Evolutionary conservation across 2,888 invertebrate genomes (phyloP).

Genomic region (Eilema depressum): DNA sequence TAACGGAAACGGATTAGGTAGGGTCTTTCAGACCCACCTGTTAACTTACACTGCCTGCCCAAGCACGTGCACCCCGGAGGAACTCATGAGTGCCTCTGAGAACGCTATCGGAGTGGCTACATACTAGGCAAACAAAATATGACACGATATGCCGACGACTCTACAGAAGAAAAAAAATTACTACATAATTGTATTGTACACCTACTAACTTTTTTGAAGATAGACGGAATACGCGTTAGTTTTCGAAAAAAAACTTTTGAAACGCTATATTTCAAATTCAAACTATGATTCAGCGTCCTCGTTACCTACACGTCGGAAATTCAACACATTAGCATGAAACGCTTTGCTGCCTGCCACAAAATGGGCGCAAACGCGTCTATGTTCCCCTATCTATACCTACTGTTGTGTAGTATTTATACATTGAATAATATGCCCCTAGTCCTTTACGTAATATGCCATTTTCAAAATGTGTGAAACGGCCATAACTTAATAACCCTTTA

Average conservation of each 20-base stretch:
- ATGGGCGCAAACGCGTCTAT: background rate
- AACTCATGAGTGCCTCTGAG: too few relatives aligned
- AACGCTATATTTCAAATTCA: background rate
- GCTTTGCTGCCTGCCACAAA: background rate
- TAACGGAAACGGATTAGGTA: too few relatives aligned
- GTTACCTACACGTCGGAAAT: background rate
- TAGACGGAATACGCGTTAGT: background rate
- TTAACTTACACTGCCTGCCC: too few relatives aligned
- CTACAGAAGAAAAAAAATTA: too few relatives aligned
- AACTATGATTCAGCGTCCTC: conserved; percentile 1
- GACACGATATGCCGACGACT: too few relatives aligned
- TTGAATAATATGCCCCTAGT: too few relatives aligned
- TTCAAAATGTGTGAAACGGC: background rate
- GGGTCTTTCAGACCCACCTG: too few relatives aligned
- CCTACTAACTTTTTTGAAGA: background rate
- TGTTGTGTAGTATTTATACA: background rate
- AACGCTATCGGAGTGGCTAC: too few relatives aligned
- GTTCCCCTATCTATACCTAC: too few relatives aligned
- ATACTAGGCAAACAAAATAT: too few relatives aligned
- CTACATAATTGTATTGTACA: too few relatives aligned
- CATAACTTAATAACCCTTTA: background rate
- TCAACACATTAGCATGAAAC: background rate
- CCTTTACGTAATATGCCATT: background rate
- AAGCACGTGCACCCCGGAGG: too few relatives aligned
- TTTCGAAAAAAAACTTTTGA: background rate